Evolutionary conservation across 2,797 vertebrate species (phyloP), one percentile per base, ranked within the genome.

Genomic region (Notoglanidium macrostoma): DNA sequence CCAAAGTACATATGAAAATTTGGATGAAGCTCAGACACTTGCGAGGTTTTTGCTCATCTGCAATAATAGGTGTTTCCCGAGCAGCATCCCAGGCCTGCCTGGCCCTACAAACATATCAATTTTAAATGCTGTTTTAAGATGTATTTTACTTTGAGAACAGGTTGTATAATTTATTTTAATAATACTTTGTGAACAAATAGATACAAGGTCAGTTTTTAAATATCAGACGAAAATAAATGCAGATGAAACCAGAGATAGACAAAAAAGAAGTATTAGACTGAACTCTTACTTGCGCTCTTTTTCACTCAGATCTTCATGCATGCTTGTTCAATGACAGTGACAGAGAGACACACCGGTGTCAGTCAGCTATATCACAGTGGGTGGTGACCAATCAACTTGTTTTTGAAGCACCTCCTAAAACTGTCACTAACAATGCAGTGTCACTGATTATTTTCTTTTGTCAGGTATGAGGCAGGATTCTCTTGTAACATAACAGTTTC

Each of bases 31-130:
- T 93, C 57, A 93, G 57, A 5, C 89, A 1, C 63, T 95, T 95
- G 89, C 92, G 93, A 0, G 92, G 93, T 1, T 94, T 95, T 55
- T 91, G 87, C 59, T 93, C 92, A 86, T 94, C 92, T 32, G 92
- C 74, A 12, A 93, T 90, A 21, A 74, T 0, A 0, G 94, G 94
- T 10, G 94, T 83, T 15, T 93, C 92, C 54, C 85, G 87, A 4
- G 77, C 88, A 17, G 77, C 90, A 6, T 95, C 94, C 95, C 95
- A 95, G 0, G 91, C 23, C 59, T 86, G 83, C 85, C 91, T 94
- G 57, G 26, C 12, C 73, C 73, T 76, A 19, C 12, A 82, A 40
- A 76, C 19, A 83, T 9, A 74, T 19, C 14, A 81, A n/a, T 81
- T n/a, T 76, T 2, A 76, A 17, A 51, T 54, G 2, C 19, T 76